Base-by-base conservation (phyloP, 1,140 invertebrate genomes). In the Pseudoatta argentina region DNA sequence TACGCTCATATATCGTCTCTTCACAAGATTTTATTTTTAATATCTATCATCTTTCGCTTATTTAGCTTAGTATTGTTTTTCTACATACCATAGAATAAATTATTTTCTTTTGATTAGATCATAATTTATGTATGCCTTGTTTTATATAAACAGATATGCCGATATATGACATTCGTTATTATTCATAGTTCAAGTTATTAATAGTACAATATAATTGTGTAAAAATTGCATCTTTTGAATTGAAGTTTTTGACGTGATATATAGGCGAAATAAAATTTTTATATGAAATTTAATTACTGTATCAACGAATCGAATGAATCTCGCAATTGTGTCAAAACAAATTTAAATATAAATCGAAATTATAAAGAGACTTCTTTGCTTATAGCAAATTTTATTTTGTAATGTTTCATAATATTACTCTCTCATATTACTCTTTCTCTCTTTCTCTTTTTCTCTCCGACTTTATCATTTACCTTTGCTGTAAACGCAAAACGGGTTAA, bases 61-160 rank as follows among this genome's bases (percentile, higher is more conserved):
- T 73, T 72, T 59, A 91, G 88, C 89, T 91, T 91, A 91, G 89
- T 87, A 91, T 82, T 57, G 66, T 87, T 81, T 79, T 69, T 89
- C 72, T 71, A 39, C 57, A 87, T 77, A 89, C 24, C 73, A 82
- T 87, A 90, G 88, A 73, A 53, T 86, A 89, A 78, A 89, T 24
- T 77, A 55, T 87, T 55, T 67, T 67, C n/a, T 67, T 44, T 72
- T 39, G 51, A 64, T 77, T 86, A 78, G 59, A 77, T 53, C 67
- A 48, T 72, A 69, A 44, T 78, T 55, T 90, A 85, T 83, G 27
- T 21, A 81, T 79, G 67, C 30, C 67, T 73, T 75, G 66, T 89
- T 88, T 61, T 71, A 39, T 82, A 83, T 71, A 24, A 39, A 81
- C 66, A 87, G 53, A 85, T 67, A 89, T 73, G 75, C 30, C 77